Conservation (phyloP, 2,797 vertebrate genomes). For the Liasis olivaceus region DNA sequence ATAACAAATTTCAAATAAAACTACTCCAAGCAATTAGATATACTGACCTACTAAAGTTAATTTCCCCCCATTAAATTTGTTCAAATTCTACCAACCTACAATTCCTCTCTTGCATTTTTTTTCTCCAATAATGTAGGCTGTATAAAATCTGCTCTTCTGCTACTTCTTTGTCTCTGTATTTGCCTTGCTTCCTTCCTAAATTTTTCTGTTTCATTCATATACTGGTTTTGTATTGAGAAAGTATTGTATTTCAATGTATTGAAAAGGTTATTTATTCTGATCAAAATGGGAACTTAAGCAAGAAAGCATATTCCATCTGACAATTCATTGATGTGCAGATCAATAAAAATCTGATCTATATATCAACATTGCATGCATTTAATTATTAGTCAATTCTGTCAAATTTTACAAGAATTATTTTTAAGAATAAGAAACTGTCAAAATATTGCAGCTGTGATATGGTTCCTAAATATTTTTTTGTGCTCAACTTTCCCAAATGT, state of each 20-base stretch:
- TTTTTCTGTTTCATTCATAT: no score
- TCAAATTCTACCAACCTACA: background rate
- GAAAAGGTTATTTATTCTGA: background rate
- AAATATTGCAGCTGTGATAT: background rate
- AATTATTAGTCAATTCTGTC: background rate
- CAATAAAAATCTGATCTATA: background rate
- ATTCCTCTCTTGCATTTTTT: background rate
- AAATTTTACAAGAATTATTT: background rate
- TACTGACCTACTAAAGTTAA: background rate
- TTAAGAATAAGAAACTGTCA: background rate
- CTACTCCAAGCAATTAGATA: background rate
- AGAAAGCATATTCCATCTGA: background rate
- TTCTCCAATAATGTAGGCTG: background rate
- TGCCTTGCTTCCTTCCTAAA: background rate
- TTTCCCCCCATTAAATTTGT: background rate
- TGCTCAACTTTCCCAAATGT: background rate
- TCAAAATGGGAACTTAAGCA: background rate
- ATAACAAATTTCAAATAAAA: background rate
- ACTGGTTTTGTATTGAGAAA: no score
- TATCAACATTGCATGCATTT: background rate
- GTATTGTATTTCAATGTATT: no score
- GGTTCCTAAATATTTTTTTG: background rate
- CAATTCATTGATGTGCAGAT: background rate
- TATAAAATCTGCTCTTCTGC: background rate
- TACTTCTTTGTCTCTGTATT: background rate